Percentiles rank a stretch among this genome's conserved stretches.
These are phyloP conservation scores for Boleophthalmus pectinirostris DNA, from an alignment of 2,113 vertebrate species.

Conservation along the genomic window DNA sequence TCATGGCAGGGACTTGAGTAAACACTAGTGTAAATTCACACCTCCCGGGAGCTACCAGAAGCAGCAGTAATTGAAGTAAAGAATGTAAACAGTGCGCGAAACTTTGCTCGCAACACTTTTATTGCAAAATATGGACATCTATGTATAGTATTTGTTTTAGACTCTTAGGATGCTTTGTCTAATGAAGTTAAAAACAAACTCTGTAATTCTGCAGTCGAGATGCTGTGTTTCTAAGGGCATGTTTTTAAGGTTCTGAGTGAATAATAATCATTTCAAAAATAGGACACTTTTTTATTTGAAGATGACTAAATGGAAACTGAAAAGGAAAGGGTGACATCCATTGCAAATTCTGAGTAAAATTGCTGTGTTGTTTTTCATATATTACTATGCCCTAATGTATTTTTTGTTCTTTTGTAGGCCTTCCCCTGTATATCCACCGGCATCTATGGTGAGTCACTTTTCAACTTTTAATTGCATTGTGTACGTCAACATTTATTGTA, in stretches of 20 bases:
- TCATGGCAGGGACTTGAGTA: conserved; percentile 18
- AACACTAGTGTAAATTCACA: conserved; percentile 23
- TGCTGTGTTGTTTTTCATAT: not conserved
- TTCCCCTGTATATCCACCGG: conserved; percentile 99
- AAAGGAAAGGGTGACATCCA: conserved; percentile 5
- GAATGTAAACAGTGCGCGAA: not conserved
- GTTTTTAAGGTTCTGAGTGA: not conserved
- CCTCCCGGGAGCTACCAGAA: conserved; percentile 26
- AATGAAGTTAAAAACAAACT: too few relatives aligned
- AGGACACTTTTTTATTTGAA: not conserved
- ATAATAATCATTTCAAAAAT: not conserved
- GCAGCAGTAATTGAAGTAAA: not conserved
- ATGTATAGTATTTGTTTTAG: not conserved
- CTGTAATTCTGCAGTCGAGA: too few relatives aligned
- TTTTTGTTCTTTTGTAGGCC: conserved; percentile 82
- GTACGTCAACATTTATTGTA: too few relatives aligned
- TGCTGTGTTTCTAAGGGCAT: too few relatives aligned
- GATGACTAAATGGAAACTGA: not conserved
- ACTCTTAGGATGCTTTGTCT: not conserved
- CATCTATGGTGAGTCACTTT: conserved; percentile 91
- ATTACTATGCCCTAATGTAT: conserved; percentile 23
- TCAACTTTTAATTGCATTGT: not conserved
- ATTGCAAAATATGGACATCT: not conserved
- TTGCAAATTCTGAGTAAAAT: not conserved
- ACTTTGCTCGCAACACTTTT: not conserved